Base-by-base conservation (phyloP, 1,140 invertebrate species). In the Caenorhabditis inopinata region DNA sequence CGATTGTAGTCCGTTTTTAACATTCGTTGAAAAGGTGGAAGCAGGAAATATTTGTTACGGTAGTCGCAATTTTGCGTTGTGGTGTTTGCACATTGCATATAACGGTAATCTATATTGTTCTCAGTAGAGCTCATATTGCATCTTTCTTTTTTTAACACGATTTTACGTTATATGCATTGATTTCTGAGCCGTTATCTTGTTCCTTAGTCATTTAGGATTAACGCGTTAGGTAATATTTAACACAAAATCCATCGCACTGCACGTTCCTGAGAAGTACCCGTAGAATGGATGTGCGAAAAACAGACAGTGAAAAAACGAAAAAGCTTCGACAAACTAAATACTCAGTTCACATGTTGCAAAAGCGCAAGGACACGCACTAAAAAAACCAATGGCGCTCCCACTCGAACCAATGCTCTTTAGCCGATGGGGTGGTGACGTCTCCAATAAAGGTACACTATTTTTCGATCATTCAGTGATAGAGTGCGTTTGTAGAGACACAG, bases 331-430 rank as follows among this genome's bases (percentile, higher is more conserved):
- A 68, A 68, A 68, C 58, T 68, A 68, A 68, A 68, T 68, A 42
- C 58, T 68, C 58, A 68, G 38, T 68, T 68, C 58, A 68, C 58
- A 68, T 68, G 58, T 68, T 68, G 58, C 58, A 68, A 68, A 68
- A 68, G 58, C 58, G 32, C 58, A 38, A 68, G 58, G 32, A 38
- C 58, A 68, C 58, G 32, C 58, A 68, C 38, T 42, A 42, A 42
- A 68, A 58, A 58, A 58, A 58, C 51, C 25, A 6, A 68, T 58
- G 51, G 51, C 51, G 51, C 51, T 58, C 27, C 51, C 51, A 58
- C 51, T 58, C 51, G 51, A 58, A 58, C 27, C 51, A 58, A 58
- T 29, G 51, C 51, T 58, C 51, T 58, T 58, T 58, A 58, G 51
- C 51, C 51, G 51, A 14, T 7, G 6, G 7, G 25, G 18, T 6